These are phyloP conservation scores for Phalangium opilio DNA, from an alignment of 2,888 invertebrate species.

Conservation along the genomic window DNA sequence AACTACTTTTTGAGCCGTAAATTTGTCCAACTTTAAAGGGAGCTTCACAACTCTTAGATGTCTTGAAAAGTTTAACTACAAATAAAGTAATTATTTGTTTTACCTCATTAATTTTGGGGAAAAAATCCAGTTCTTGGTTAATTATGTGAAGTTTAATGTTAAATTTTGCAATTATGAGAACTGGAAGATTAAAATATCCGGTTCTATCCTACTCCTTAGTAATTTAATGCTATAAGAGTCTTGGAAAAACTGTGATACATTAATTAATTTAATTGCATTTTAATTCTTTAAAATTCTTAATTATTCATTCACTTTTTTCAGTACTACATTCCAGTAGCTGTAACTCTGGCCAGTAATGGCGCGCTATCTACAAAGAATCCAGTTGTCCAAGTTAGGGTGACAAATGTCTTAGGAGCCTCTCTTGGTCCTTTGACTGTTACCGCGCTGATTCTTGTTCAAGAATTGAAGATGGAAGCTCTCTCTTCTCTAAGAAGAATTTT, in stretches of 20 bases:
- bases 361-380: conserved; percentile 59
- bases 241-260: no score
- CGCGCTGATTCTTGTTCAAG: conserved; percentile 59
- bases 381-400: conserved; percentile 39
- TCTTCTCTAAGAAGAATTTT: conserved; percentile 46
- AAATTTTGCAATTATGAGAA: no score
- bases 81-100: conserved; percentile 46
- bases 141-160: no score
- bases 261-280: no score
- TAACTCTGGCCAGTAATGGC: conserved; percentile 59
- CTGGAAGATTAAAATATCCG: no score
- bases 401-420: conserved; percentile 37
- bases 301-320: no score
- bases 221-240: no score
- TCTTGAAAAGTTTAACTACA: conserved; percentile 49
- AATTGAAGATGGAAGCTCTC: conserved; percentile 54
- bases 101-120: no score
- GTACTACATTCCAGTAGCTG: conserved; percentile 64
- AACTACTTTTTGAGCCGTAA: conserved; percentile 77
- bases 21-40: conserved; percentile 76
- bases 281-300: no score
- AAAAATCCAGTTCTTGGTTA: no score
- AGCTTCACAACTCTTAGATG: conserved; percentile 62
- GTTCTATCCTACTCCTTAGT: no score
- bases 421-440: conserved; percentile 47